Percentiles rank a stretch among this genome's conserved stretches.
phyloP scores from a whole-genome alignment of 2,113 vertebrate species.

The Semicossyphus pulcher region DNA sequence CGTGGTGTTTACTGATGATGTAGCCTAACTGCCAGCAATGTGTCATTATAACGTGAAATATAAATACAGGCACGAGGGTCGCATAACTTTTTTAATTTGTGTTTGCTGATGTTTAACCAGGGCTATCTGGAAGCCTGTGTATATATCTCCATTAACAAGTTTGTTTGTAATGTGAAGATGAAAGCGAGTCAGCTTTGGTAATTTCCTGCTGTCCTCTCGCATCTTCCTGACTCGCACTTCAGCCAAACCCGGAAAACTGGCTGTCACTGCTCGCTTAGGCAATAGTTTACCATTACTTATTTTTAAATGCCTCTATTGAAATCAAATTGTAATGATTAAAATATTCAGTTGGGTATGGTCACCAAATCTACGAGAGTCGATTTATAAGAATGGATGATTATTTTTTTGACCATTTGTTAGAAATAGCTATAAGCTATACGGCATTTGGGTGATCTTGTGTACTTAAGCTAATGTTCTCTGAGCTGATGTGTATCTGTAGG shows the following conservation, averaged over 20 bases:
- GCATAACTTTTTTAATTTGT: not conserved
- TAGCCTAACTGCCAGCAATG: constrained; percentile 1
- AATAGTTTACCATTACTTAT: not conserved
- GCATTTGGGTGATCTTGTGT: constrained; percentile 2
- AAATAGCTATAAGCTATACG: too few species aligned
- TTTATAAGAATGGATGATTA: too few species aligned
- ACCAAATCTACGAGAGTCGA: not conserved
- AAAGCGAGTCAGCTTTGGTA: constrained; percentile 48
- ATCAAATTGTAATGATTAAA: not conserved
- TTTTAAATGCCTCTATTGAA: not conserved
- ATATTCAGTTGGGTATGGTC: not conserved
- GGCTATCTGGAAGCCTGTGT: not conserved
- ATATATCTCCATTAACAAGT: not conserved
- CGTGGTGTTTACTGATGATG: constrained; percentile 68
- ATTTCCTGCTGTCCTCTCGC: constrained; percentile 57
- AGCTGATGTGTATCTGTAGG: not conserved
- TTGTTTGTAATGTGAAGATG: not conserved
- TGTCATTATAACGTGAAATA: not conserved
- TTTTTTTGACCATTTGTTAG: not conserved
- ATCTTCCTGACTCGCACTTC: constrained; percentile 70
- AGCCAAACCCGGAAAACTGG: constrained; percentile 78
- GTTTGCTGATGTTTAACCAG: not conserved
- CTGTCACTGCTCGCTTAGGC: constrained; percentile 36
- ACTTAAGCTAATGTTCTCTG: not conserved
- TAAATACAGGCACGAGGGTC: not conserved